phyloP scores from a whole-genome alignment of 1,140 invertebrate genomes.

The Cecropterus lyciades region DNA sequence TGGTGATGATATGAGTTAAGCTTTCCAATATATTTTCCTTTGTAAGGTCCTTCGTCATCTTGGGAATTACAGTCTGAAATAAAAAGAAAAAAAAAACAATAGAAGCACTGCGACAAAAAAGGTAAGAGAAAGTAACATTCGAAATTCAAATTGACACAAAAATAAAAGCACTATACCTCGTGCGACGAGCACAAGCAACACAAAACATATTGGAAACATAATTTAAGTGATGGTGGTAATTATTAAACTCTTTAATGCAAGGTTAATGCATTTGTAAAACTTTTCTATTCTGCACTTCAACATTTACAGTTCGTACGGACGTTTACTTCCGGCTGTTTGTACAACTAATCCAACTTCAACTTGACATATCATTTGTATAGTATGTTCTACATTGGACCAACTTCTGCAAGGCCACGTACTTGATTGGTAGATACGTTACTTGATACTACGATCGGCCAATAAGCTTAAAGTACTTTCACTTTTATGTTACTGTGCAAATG shows the following conservation, averaged over 20 bases:
- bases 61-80: slow-evolving; percentile 68
- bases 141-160: slow-evolving; percentile 16
- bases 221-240: slow-evolving; percentile 34
- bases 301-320: slow-evolving; percentile 16
- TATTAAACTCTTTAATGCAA: slow-evolving; percentile 6
- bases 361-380: slow-evolving; percentile 45
- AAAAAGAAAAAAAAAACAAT: slow-evolving; percentile 31
- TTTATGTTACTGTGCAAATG: slow-evolving; percentile 19
- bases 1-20: slow-evolving; percentile 96
- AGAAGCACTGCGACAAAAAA: slow-evolving; percentile 15
- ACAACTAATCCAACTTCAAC: slow-evolving; percentile 15
- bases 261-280: slow-evolving; percentile 43
- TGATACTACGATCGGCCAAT: slow-evolving; percentile 32
- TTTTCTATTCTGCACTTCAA: slow-evolving; percentile 39
- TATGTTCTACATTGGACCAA: slow-evolving; percentile 20
- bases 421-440: slow-evolving; percentile 39
- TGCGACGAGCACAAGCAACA: slow-evolving; percentile 45
- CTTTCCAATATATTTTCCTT: slow-evolving; percentile 92
- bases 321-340: slow-evolving; percentile 45
- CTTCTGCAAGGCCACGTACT: slow-evolving; percentile 17
- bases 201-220: slow-evolving; percentile 46
- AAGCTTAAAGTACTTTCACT: slow-evolving; percentile 40
- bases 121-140: slow-evolving; percentile 39
- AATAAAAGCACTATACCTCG: slow-evolving; percentile 48
- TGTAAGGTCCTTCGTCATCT: slow-evolving; percentile 89